A percentile compares a stretch with the other conserved stretches of the same genome.
These are phyloP conservation scores for Amphipyra tragopoginis DNA, from an alignment of 2,888 invertebrate species.

Conservation along the genomic window DNA sequence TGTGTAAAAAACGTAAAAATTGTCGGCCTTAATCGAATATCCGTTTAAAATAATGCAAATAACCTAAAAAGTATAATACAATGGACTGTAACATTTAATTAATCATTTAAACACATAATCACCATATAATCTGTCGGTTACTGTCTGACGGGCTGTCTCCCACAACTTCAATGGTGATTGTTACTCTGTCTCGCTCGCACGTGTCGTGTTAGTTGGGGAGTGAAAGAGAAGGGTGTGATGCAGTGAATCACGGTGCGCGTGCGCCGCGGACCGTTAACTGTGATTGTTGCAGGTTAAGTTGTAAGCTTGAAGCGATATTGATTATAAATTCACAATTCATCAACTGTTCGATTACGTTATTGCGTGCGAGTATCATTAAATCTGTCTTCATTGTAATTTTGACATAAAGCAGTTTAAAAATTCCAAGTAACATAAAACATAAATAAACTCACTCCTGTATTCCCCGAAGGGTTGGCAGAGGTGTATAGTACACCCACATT, in stretches of 20 bases:
- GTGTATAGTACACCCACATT: no score
- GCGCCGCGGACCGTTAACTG: conserved; percentile 76
- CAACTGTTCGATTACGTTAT: background rate
- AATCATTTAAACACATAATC: conserved; percentile 70
- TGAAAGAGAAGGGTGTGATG: conserved; percentile 57
- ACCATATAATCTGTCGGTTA: conserved; percentile 66
- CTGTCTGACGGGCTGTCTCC: conserved; percentile 72
- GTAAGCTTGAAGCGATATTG: conserved; percentile 41
- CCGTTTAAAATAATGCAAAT: conserved; percentile 43
- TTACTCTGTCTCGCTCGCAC: conserved; percentile 69
- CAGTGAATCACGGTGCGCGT: conserved; percentile 71
- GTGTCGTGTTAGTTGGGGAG: conserved; percentile 11
- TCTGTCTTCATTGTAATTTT: no score
- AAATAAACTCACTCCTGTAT: no score
- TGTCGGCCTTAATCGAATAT: conserved; percentile 50
- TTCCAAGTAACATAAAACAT: no score
- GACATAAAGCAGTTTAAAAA: no score
- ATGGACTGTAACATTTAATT: conserved; percentile 66
- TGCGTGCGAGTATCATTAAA: background rate
- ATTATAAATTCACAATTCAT: background rate
- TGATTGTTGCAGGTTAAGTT: conserved; percentile 58
- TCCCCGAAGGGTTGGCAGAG: no score
- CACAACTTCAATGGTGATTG: conserved; percentile 80
- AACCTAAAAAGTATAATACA: conserved; percentile 33
- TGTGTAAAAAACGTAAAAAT: conserved; percentile 37